These are phyloP conservation scores for Paracentrotus lividus DNA, from an alignment of 53 echinoderm and acorn worm genomes.

Conservation along the genomic window DNA sequence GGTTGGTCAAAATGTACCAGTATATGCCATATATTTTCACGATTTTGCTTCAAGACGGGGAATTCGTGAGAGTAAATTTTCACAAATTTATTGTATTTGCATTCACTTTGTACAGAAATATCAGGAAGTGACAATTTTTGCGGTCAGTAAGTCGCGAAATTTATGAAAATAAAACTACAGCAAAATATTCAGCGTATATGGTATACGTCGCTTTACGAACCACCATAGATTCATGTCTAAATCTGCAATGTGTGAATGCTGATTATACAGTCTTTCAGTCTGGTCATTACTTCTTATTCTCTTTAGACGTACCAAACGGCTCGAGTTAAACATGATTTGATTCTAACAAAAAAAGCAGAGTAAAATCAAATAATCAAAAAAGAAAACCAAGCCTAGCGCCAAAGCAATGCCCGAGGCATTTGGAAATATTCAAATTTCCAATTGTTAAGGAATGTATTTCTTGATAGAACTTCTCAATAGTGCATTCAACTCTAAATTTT, in stretches of 20 bases:
- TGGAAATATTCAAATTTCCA: background rate
- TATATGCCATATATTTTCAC: too few relatives aligned
- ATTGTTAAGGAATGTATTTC: background rate
- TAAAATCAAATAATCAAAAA: background rate
- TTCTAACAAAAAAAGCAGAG: background rate
- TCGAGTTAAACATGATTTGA: background rate
- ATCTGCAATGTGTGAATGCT: slow-evolving; percentile 1
- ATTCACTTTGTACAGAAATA: too few relatives aligned
- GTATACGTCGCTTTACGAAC: too few relatives aligned
- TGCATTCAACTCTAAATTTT: background rate
- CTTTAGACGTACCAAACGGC: background rate
- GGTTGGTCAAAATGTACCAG: too few relatives aligned
- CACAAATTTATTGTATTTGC: too few relatives aligned
- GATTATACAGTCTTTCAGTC: slow-evolving; percentile 22
- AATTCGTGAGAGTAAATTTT: too few relatives aligned
- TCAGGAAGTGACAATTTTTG: too few relatives aligned
- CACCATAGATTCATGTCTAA: too few relatives aligned
- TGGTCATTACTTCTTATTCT: slow-evolving; percentile 22
- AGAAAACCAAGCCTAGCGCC: background rate
- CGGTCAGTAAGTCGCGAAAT: too few relatives aligned
- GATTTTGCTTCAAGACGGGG: too few relatives aligned
- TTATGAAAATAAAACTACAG: too few relatives aligned
- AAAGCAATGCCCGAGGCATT: background rate
- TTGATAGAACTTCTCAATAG: background rate
- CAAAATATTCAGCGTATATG: too few relatives aligned